phyloP scores from a whole-genome alignment of 2,113 vertebrate species.

The Heterotilapia buettikoferi region DNA sequence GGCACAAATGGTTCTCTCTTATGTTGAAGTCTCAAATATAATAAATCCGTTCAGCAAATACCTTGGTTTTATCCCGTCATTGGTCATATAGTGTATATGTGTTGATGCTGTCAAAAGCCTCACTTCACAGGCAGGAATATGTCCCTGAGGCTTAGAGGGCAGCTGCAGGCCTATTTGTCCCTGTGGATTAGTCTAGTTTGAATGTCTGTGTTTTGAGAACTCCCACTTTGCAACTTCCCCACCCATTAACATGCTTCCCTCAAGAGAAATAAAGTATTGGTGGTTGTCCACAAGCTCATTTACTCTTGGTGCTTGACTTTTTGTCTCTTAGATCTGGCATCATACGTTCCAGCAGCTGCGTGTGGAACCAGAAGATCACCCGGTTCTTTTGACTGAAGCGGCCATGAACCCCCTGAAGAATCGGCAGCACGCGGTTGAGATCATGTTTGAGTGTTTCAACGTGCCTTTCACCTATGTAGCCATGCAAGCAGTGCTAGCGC shows the following conservation, averaged over 20 bases:
- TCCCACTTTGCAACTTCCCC: not conserved
- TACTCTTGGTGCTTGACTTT: no score
- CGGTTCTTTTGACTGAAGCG: constrained; percentile 67
- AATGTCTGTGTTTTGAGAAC: not conserved
- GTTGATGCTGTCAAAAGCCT: not conserved
- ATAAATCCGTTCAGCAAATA: not conserved
- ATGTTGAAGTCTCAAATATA: not conserved
- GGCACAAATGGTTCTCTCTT: not conserved
- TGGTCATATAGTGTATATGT: not conserved
- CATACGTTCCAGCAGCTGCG: constrained; percentile 67
- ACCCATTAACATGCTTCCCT: not conserved
- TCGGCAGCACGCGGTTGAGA: constrained; percentile 63
- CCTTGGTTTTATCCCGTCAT: not conserved
- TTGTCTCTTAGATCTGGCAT: constrained; percentile 67
- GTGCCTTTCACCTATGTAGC: constrained; percentile 70
- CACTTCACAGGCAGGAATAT: not conserved
- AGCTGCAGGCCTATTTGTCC: not conserved
- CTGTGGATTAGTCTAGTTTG: not conserved
- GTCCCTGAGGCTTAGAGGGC: no score
- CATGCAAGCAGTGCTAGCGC: constrained; percentile 71
- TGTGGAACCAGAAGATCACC: constrained; percentile 66
- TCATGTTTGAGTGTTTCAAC: constrained; percentile 72
- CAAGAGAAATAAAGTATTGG: not conserved
- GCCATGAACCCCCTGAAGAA: constrained; percentile 64
- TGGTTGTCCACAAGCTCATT: not conserved